Evolutionary conservation across 2,797 vertebrate species (phyloP).

Genomic region (Synanceia verrucosa): DNA sequence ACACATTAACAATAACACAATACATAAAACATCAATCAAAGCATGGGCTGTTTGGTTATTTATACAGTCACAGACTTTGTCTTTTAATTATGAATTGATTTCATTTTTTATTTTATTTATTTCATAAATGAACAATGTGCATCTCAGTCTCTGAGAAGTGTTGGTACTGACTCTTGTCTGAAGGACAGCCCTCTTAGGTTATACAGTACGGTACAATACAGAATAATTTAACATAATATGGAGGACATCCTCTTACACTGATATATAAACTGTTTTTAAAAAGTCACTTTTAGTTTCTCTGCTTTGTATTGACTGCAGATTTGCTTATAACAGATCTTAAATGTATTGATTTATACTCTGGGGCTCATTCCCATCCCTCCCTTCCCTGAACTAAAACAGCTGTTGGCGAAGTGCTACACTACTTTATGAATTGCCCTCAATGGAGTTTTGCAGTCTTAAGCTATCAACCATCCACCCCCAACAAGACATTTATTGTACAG

Average conservation of each 20-base stretch:
- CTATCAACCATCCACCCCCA: neutral
- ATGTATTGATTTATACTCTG: conserved; percentile 12
- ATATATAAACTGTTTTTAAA: no score
- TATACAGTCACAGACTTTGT: no score
- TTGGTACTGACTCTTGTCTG: neutral
- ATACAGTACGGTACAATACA: no score
- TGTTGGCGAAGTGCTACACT: neutral
- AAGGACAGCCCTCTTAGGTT: no score
- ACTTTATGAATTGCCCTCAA: neutral
- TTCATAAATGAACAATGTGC: neutral
- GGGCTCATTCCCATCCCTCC: conserved; percentile 16
- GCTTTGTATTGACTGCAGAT: neutral
- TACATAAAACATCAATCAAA: neutral
- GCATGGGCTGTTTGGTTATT: no score
- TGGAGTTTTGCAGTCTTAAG: conserved; percentile 7
- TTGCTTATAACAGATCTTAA: conserved; percentile 4
- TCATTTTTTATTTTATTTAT: no score
- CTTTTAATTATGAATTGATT: no score
- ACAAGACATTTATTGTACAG: conserved; percentile 4
- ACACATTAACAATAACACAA: no score
- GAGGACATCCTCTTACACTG: no score
- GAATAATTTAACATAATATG: neutral
- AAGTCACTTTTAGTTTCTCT: no score
- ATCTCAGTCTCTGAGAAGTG: neutral
- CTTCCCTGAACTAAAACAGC: conserved; percentile 27